Evolutionary conservation across 2,113 vertebrate genomes (phyloP), one percentile per base, ranked within the genome.

Genomic region (Psilopogon haemacephalus): DNA sequence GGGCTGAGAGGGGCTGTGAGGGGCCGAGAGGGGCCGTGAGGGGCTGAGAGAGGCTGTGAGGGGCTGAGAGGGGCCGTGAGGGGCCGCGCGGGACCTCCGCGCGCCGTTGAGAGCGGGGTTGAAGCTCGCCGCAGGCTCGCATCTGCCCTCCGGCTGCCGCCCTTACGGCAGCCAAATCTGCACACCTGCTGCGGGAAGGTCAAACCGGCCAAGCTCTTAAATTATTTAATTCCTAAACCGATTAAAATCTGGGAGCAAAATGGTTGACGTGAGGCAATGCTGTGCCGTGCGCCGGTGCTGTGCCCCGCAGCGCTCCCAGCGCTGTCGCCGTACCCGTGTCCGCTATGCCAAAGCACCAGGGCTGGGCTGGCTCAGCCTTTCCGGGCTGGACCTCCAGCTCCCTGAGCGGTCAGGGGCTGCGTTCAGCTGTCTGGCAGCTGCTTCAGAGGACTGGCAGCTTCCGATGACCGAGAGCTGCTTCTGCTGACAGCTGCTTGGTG

Each of bases 1-100:
- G n/a, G n/a, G n/a, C n/a, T n/a, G n/a, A n/a, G n/a, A n/a, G n/a
- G n/a, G n/a, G n/a, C n/a, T n/a, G n/a, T n/a, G n/a, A n/a, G n/a
- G n/a, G n/a, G n/a, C n/a, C n/a, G n/a, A n/a, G n/a, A n/a, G n/a
- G n/a, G n/a, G n/a, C n/a, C n/a, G n/a, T n/a, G n/a, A n/a, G n/a
- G n/a, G n/a, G n/a, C n/a, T n/a, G n/a, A n/a, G n/a, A n/a, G n/a
- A n/a, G n/a, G n/a, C n/a, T n/a, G n/a, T n/a, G n/a, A n/a, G n/a
- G n/a, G n/a, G 26, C 24, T 30, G 44, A 4, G 21, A n/a, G 64
- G 33, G n/a, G 54, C 8, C n/a, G n/a, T n/a, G 44, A 2, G 21
- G 20, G 5, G 14, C 24, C 2, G 32, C 2, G 58, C 7, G 8
- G 30, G 30, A 1, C 11, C 20, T 6, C 30, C 3, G 27, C 3